A percentile compares a stretch with the other conserved stretches of the same genome.
These are phyloP conservation scores for Chymomyza amoena DNA, from an alignment of 2,888 invertebrate species.

Conservation along the genomic window DNA sequence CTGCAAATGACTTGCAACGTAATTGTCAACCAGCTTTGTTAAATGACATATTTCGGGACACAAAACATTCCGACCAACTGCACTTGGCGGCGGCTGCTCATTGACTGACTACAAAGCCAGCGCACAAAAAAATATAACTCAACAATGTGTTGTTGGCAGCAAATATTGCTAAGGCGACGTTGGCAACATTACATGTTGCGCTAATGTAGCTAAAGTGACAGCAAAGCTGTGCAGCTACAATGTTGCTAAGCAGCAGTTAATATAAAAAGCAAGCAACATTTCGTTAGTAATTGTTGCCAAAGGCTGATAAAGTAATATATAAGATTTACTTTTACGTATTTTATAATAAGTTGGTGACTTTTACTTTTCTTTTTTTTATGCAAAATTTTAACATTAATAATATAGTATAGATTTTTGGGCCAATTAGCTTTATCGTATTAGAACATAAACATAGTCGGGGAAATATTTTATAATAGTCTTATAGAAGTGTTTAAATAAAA, in stretches of 20 bases:
- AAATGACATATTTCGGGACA: neutral
- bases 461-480: too few relatives aligned
- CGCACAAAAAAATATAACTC: neutral
- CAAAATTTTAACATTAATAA: too few relatives aligned
- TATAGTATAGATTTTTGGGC: too few relatives aligned
- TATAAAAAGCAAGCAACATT: neutral
- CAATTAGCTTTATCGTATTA: too few relatives aligned
- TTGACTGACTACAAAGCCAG: neutral
- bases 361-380: too few relatives aligned
- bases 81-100: neutral
- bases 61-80: neutral
- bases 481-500: too few relatives aligned
- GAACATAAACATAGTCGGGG: too few relatives aligned
- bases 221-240: neutral
- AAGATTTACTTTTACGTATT: too few relatives aligned
- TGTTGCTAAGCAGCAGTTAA: neutral
- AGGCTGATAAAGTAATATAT: too few relatives aligned
- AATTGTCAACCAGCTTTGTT: neutral
- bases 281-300: neutral
- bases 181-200: neutral
- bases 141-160: neutral
- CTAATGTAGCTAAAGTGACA: neutral
- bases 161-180: neutral
- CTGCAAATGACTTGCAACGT: neutral
- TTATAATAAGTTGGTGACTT: too few relatives aligned